A percentile compares a stretch with the other conserved stretches of the same genome.
Evolutionary conservation across 1,140 invertebrate species (phyloP).

Genomic region (Drosophila tani): DNA sequence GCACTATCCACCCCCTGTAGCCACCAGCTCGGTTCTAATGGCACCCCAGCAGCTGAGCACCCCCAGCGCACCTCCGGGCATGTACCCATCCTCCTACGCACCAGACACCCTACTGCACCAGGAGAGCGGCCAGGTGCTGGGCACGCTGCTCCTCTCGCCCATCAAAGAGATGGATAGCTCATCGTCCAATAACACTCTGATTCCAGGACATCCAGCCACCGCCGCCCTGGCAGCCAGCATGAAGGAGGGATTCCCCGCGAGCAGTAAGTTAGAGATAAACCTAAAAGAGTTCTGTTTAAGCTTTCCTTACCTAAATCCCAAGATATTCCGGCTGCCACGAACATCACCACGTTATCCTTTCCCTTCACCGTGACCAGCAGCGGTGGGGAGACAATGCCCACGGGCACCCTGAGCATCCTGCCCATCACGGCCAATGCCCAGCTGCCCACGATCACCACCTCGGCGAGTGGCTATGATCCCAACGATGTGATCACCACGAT

Average conservation of each 20-base stretch:
- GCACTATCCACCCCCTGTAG: constrained; percentile 45
- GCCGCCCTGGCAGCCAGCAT: constrained; percentile 73
- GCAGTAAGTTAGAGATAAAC: constrained; percentile 37
- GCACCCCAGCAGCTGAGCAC: constrained; percentile 85
- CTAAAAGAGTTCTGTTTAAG: not conserved
- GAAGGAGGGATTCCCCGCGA: constrained; percentile 61
- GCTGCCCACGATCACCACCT: constrained; percentile 77
- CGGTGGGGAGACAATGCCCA: constrained; percentile 63
- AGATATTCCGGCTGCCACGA: constrained; percentile 63
- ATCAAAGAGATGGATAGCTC: constrained; percentile 91
- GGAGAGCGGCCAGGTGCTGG: constrained; percentile 88
- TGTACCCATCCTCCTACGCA: constrained; percentile 86
- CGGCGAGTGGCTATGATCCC: constrained; percentile 67
- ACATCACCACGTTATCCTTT: constrained; percentile 80
- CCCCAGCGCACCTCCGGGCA: constrained; percentile 85
- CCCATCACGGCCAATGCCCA: constrained; percentile 65
- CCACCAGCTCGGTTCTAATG: constrained; percentile 79
- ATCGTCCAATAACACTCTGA: constrained; percentile 89
- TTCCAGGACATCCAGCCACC: constrained; percentile 86
- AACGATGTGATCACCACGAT: constrained; percentile 80
- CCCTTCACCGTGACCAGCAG: constrained; percentile 77
- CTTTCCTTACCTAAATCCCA: too few species aligned
- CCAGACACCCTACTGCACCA: constrained; percentile 86
- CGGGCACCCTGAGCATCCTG: constrained; percentile 76
- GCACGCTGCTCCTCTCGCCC: constrained; percentile 90